Conservation (phyloP, 2,888 invertebrate species). For the Meganola albula region DNA sequence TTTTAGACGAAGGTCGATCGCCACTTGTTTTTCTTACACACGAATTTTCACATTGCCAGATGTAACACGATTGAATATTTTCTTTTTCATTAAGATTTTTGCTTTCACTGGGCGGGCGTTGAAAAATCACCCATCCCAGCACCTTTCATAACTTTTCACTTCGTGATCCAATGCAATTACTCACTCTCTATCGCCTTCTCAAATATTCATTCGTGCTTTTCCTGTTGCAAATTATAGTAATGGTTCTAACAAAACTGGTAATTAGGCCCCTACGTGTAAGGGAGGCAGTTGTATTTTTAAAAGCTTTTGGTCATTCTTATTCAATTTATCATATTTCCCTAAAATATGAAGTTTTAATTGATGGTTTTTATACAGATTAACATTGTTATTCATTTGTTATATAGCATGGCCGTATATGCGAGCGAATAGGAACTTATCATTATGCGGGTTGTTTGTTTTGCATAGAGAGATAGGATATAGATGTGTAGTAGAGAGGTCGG, state of each 20-base stretch:
- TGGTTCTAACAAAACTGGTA: conserved; percentile 67
- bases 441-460: conserved; percentile 22
- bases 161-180: conserved; percentile 75
- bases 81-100: conserved; percentile 71
- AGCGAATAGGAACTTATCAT: too few species aligned
- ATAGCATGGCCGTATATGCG: background rate
- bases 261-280: conserved; percentile 55
- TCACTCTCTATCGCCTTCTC: conserved; percentile 75
- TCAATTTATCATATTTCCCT: conserved; percentile 20
- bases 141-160: conserved; percentile 78
- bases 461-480: conserved; percentile 21
- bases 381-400: conserved; percentile 33
- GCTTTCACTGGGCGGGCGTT: conserved; percentile 53
- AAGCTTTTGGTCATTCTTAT: conserved; percentile 28
- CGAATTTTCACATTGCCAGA: conserved; percentile 7
- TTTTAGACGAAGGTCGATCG: conserved; percentile 52
- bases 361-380: conserved; percentile 43
- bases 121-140: conserved; percentile 68
- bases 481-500: conserved; percentile 43
- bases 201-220: conserved; percentile 76
- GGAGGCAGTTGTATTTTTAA: conserved; percentile 47
- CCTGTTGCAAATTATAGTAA: conserved; percentile 73
- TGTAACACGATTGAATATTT: conserved; percentile 58
- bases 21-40: conserved; percentile 35
- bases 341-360: conserved; percentile 38